These are phyloP conservation scores for Aphyosemion australe DNA, from an alignment of 2,113 vertebrate species.

Conservation along the genomic window DNA sequence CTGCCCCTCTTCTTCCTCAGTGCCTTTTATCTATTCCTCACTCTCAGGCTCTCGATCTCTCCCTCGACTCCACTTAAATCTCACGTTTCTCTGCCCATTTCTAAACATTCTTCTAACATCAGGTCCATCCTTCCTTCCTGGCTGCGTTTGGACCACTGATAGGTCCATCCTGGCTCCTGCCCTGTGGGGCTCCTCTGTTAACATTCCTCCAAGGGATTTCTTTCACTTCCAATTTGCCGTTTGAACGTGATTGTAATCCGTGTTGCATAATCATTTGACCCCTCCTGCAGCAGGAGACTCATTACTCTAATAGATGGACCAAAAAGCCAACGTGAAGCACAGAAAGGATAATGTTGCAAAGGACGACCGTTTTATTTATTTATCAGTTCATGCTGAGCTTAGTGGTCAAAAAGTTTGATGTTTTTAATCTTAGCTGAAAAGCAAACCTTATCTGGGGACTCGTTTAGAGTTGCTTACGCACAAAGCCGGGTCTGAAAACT, in stretches of 20 bases:
- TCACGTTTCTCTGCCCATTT: neutral
- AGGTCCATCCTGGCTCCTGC: conserved; percentile 20
- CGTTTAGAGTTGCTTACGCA: too few relatives aligned
- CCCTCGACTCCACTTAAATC: conserved; percentile 2
- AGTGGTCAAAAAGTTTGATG: too few relatives aligned
- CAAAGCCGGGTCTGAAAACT: too few relatives aligned
- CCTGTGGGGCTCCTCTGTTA: conserved; percentile 56
- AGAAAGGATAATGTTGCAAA: too few relatives aligned
- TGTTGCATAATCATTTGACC: conserved; percentile 63
- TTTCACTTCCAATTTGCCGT: conserved; percentile 65
- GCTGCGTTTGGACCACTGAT: conserved; percentile 16
- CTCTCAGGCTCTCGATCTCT: conserved; percentile 5
- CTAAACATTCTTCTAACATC: neutral
- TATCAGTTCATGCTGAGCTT: too few relatives aligned
- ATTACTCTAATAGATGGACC: conserved; percentile 9
- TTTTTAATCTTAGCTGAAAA: too few relatives aligned
- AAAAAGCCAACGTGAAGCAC: too few relatives aligned
- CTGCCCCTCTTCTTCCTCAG: conserved; percentile 9
- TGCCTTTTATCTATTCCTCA: too few relatives aligned
- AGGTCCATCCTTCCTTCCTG: conserved; percentile 14
- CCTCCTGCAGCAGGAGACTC: conserved; percentile 26
- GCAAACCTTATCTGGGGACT: too few relatives aligned
- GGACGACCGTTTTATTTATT: too few relatives aligned
- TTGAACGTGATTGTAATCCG: conserved; percentile 56
- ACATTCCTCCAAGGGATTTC: conserved; percentile 71